Evolutionary conservation across 2,113 vertebrate genomes (phyloP).

Genomic region (Gobiocypris rarus): DNA sequence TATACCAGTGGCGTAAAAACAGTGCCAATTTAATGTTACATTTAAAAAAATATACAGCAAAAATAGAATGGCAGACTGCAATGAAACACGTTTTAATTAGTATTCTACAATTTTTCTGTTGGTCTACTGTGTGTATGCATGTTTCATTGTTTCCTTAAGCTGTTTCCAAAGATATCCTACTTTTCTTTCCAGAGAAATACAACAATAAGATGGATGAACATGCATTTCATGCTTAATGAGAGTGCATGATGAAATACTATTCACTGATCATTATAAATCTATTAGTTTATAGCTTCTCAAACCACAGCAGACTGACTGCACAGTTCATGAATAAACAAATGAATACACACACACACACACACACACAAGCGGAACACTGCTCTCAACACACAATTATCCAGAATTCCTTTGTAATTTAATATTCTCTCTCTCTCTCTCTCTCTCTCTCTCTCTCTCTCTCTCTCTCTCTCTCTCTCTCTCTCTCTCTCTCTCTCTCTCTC

Average conservation of each 20-base stretch:
- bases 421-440: not conserved
- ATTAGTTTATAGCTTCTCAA: constrained; percentile 19
- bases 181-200: not conserved
- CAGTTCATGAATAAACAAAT: constrained; percentile 24
- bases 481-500: not conserved
- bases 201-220: constrained; percentile 1
- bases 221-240: constrained; percentile 33
- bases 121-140: not conserved
- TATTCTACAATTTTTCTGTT: not conserved
- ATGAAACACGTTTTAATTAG: not conserved
- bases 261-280: constrained; percentile 41
- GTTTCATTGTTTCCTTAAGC: constrained; percentile 8
- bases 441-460: not conserved
- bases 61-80: not conserved
- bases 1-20: not conserved
- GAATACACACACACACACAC: not conserved
- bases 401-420: constrained; percentile 37
- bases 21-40: constrained; percentile 1
- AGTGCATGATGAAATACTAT: constrained; percentile 33
- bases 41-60: not conserved
- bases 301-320: constrained; percentile 4
- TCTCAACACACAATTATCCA: constrained; percentile 34
- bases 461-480: not conserved
- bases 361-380: not conserved
- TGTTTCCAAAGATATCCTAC: not conserved